Percentiles rank a stretch among this genome's conserved stretches.
Evolutionary conservation across 2,113 vertebrate genomes (phyloP).

Genomic region (Vimba vimba): DNA sequence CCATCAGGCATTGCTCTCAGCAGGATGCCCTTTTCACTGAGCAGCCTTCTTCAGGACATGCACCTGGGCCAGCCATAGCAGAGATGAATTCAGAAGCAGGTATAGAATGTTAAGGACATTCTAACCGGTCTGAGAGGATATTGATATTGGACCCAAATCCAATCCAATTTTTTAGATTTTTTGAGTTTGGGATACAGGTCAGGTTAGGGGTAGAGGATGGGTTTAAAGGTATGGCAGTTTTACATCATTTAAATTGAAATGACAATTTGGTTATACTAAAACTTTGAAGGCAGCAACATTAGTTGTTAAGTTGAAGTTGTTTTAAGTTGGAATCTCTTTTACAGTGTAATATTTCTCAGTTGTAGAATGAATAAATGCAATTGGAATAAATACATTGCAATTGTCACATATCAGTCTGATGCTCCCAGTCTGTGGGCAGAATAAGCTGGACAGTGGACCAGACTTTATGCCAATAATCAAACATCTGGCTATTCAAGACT

Average conservation of each 20-base stretch:
- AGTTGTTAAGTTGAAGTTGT: too few relatives aligned
- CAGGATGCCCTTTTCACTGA: conserved; percentile 58
- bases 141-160: too few relatives aligned
- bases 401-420: not conserved
- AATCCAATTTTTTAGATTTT: too few relatives aligned
- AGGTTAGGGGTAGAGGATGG: not conserved
- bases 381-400: not conserved
- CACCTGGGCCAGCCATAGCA: conserved; percentile 55
- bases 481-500: not conserved
- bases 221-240: not conserved
- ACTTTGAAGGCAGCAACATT: too few relatives aligned
- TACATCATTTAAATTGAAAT: too few relatives aligned
- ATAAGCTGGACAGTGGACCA: not conserved
- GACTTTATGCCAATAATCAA: not conserved
- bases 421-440: not conserved
- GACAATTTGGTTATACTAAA: too few relatives aligned
- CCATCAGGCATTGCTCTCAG: conserved; percentile 64
- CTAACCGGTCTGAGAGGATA: not conserved
- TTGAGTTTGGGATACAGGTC: not conserved
- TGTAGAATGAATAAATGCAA: conserved; percentile 5
- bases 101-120: not conserved
- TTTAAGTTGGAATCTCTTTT: too few relatives aligned
- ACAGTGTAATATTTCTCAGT: not conserved
- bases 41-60: conserved; percentile 49
- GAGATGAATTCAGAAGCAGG: conserved; percentile 22